phyloP scores from a whole-genome alignment of 1,140 invertebrate genomes.

The Drosophila prosaltans region DNA sequence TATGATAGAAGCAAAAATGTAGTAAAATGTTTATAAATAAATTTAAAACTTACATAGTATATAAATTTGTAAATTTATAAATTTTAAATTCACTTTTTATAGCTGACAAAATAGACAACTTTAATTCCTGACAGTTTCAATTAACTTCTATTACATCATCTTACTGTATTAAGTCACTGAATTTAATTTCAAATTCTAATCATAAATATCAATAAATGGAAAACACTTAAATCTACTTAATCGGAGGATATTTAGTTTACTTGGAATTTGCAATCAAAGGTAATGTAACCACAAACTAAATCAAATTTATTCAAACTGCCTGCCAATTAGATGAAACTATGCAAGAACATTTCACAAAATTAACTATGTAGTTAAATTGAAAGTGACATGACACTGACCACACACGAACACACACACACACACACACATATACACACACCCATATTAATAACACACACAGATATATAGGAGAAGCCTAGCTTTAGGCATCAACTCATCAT shows the following conservation, averaged over 20 bases:
- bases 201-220: not conserved
- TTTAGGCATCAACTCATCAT: slow-evolving; percentile 17
- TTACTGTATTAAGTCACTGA: not conserved
- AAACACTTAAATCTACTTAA: not conserved
- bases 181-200: not conserved
- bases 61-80: no score
- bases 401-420: slow-evolving; percentile 12
- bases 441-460: not conserved
- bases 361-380: slow-evolving; percentile 41
- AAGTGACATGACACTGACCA: slow-evolving; percentile 25
- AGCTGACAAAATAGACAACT: no score
- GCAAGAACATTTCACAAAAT: slow-evolving; percentile 18
- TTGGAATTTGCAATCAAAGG: not conserved
- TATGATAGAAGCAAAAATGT: not conserved
- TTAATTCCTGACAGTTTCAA: not conserved
- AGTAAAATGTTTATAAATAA: no score
- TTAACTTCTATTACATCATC: not conserved
- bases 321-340: slow-evolving; percentile 3
- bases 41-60: not conserved
- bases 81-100: no score
- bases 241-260: not conserved
- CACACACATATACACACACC: not conserved
- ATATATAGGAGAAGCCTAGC: slow-evolving; percentile 13
- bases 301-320: slow-evolving; percentile 4
- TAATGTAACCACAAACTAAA: not conserved